Evolutionary conservation across 2,797 vertebrate genomes (phyloP).

Genomic region (Parauchenoglanis punctatus): DNA sequence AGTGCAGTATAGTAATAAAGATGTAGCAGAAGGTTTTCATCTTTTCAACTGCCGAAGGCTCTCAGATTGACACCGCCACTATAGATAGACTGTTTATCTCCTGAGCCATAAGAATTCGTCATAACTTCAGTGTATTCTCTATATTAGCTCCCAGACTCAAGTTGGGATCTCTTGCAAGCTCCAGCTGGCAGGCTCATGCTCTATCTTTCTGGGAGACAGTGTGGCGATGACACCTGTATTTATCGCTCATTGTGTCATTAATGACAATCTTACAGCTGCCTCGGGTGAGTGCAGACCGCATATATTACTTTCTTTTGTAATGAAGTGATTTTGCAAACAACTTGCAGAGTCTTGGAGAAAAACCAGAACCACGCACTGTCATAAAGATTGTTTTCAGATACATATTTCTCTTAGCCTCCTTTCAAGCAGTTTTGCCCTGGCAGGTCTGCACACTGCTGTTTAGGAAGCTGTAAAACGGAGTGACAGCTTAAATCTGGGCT

Average conservation of each 20-base stretch:
- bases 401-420: slow-evolving; percentile 19
- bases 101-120: slow-evolving; percentile 3
- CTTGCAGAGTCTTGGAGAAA: slow-evolving; percentile 35
- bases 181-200: slow-evolving; percentile 31
- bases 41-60: slow-evolving; percentile 42
- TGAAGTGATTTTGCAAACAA: slow-evolving; percentile 34
- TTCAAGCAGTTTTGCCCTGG: slow-evolving; percentile 25
- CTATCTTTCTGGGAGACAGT: slow-evolving; percentile 12
- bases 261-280: slow-evolving; percentile 21
- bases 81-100: slow-evolving; percentile 33
- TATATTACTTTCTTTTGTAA: slow-evolving; percentile 42
- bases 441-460: slow-evolving; percentile 32
- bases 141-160: neutral
- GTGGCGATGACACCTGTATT: slow-evolving; percentile 43
- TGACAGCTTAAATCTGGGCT: slow-evolving; percentile 19
- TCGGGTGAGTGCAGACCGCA: slow-evolving; percentile 17
- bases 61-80: slow-evolving; percentile 37
- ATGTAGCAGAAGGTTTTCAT: slow-evolving; percentile 5
- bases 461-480: slow-evolving; percentile 33
- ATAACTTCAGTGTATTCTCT: neutral
- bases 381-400: slow-evolving; percentile 34
- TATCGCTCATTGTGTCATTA: slow-evolving; percentile 32
- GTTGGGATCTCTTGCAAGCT: slow-evolving; percentile 22
- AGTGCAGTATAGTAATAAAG: slow-evolving; percentile 3
- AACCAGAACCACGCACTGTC: slow-evolving; percentile 31